These are phyloP conservation scores for Entomyzon cyanotis DNA, from an alignment of 2,113 vertebrate species.

Conservation along the genomic window DNA sequence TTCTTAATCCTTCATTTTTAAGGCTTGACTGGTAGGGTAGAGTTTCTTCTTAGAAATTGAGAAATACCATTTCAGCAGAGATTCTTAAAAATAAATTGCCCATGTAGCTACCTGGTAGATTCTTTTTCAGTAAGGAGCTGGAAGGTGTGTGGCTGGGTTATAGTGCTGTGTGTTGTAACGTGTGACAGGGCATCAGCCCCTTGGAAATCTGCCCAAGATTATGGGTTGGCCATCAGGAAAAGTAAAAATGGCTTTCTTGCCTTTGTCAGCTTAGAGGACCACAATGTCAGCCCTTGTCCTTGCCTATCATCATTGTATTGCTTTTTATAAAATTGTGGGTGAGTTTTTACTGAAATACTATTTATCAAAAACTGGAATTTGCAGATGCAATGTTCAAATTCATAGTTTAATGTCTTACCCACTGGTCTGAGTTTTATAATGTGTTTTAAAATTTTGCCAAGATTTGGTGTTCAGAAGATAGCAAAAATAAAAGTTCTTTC, in stretches of 20 bases:
- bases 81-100: not conserved
- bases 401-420: not conserved
- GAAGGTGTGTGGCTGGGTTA: not conserved
- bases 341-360: not conserved
- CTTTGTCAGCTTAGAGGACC: not conserved
- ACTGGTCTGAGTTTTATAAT: not conserved
- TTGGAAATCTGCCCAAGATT: not conserved
- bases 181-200: not conserved
- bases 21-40: not conserved
- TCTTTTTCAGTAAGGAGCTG: not conserved
- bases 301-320: not conserved
- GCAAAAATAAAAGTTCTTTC: not conserved
- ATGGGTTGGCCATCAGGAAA: not conserved
- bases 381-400: not conserved
- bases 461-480: not conserved
- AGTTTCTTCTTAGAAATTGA: not conserved
- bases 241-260: not conserved
- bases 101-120: not conserved
- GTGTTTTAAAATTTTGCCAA: not conserved
- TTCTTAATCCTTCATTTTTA: not conserved
- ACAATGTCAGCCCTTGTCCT: not conserved
- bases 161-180: not conserved
- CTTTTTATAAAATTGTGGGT: not conserved
- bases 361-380: not conserved
- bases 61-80: not conserved